Base-by-base conservation (phyloP, 2,113 vertebrate genomes). In the Proterorhinus semilunaris region DNA sequence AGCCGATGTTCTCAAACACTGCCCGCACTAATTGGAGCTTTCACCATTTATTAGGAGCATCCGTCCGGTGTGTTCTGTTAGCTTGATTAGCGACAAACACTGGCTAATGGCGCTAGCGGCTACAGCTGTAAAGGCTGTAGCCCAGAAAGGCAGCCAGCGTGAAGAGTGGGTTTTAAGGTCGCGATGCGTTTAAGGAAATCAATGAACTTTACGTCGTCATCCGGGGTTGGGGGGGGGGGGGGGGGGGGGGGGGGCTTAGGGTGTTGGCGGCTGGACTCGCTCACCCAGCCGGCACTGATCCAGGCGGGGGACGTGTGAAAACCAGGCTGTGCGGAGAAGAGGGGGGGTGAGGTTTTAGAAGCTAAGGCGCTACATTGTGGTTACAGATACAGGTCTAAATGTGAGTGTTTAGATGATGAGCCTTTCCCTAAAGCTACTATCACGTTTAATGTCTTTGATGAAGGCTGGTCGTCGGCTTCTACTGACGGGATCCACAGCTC, bases 81-180 rank as follows among this genome's bases (percentile, higher is more conserved):
- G 55, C 55, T 13, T 58, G 55, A 58, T 58, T 58, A 42, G 55
- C 27, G 55, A 58, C 55, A 58, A 58, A 58, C 55, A 58, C 21
- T 42, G 55, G 55, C 55, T 58, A 58, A 58, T 58, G 55, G 55
- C 27, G 55, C 21, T 58, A 58, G 27, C 27, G 55, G 55, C 54
- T 21, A 21, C 54, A 57, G 54, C 27, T 57, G 21, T 27, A 36
- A 27, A 10, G 54, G 17, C 55, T 21, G 27, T 58, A 58, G 55
- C 55, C 55, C 27, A 58, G 55, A 58, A 58, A 58, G 10, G 5
- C 55, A 58, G 11, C 55, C 27, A 58, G 55, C 55, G 55, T 58
- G 55, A 58, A 58, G 55, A 58, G 55, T 42, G 55, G 55, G 27
- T 36, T 58, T 58, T 42, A 13, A 58, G 55, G 55, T 58, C 55